Percentiles rank a stretch among this genome's conserved stretches.
Evolutionary conservation across 2,797 vertebrate species (phyloP).

Genomic region (Malurus splendens): DNA sequence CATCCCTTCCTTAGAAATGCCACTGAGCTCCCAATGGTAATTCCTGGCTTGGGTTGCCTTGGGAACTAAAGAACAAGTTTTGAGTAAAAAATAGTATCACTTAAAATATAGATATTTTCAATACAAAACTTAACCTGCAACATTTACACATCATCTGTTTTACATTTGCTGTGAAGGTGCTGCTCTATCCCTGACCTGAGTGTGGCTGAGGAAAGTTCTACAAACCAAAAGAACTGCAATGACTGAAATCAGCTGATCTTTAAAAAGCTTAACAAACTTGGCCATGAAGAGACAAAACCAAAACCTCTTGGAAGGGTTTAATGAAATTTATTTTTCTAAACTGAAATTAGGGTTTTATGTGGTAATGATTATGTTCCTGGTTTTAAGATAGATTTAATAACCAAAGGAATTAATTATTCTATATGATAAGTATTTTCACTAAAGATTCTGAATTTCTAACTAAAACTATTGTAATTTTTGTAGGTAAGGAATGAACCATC

Average conservation of each 20-base stretch:
- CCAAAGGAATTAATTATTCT: not conserved
- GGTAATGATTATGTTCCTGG: not conserved
- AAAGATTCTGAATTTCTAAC: not conserved
- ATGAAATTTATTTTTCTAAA: not conserved
- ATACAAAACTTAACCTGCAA: not conserved
- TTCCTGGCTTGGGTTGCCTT: not conserved
- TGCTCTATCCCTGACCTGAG: not conserved
- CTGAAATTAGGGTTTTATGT: not conserved
- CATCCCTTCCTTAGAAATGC: not conserved
- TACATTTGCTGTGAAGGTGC: not conserved
- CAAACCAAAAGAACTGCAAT: not conserved
- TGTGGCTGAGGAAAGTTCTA: not conserved
- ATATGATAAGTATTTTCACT: not conserved
- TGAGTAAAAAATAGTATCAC: not conserved
- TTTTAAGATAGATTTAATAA: not conserved
- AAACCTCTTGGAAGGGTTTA: not conserved
- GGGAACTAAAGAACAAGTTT: conserved; percentile 3
- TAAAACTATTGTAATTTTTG: not conserved
- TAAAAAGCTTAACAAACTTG: not conserved
- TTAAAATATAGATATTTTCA: not conserved
- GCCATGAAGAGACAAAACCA: not conserved
- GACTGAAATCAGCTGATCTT: not conserved
- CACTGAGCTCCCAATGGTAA: not conserved
- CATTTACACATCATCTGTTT: not conserved
- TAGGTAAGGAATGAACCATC: not conserved